Evolutionary conservation across 1,140 invertebrate species (phyloP).

Genomic region (Zaprionus kolodkinae): DNA sequence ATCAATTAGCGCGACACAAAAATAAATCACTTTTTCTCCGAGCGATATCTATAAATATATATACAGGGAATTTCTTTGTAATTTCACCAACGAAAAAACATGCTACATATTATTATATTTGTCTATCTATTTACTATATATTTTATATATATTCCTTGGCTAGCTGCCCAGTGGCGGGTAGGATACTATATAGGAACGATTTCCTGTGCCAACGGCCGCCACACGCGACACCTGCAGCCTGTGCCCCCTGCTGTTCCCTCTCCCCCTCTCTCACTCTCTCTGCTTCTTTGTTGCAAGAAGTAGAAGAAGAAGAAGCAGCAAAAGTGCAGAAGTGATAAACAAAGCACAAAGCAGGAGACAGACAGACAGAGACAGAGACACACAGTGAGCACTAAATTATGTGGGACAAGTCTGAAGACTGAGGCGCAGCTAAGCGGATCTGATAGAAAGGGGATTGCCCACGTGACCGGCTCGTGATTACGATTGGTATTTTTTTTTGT

Average conservation of each 20-base stretch:
- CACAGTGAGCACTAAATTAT: constrained; percentile 23
- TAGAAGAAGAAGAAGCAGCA: too few species aligned
- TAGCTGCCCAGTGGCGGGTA: constrained; percentile 6
- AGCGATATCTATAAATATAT: constrained; percentile 42
- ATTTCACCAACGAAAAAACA: constrained; percentile 20
- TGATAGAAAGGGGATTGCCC: constrained; percentile 19
- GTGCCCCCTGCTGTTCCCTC: background rate
- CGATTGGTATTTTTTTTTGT: background rate
- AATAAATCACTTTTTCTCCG: constrained; percentile 31
- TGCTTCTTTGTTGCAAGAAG: constrained; percentile 17
- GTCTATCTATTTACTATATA: background rate
- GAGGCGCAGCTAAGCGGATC: constrained; percentile 5
- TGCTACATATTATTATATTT: constrained; percentile 26
- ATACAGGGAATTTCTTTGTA: constrained; percentile 3
- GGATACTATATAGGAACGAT: constrained; percentile 39
- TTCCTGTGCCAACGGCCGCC: constrained; percentile 73
- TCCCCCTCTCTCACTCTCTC: background rate
- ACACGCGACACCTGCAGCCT: constrained; percentile 55
- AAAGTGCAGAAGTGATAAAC: constrained; percentile 58
- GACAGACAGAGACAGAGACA: constrained; percentile 2
- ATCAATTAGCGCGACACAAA: constrained; percentile 58
- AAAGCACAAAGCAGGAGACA: constrained; percentile 44
- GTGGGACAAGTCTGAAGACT: background rate
- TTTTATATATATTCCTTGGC: constrained; percentile 17
- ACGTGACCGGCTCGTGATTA: constrained; percentile 66